Conservation (phyloP, 2,113 vertebrate genomes). For the Dasyornis broadbenti region DNA sequence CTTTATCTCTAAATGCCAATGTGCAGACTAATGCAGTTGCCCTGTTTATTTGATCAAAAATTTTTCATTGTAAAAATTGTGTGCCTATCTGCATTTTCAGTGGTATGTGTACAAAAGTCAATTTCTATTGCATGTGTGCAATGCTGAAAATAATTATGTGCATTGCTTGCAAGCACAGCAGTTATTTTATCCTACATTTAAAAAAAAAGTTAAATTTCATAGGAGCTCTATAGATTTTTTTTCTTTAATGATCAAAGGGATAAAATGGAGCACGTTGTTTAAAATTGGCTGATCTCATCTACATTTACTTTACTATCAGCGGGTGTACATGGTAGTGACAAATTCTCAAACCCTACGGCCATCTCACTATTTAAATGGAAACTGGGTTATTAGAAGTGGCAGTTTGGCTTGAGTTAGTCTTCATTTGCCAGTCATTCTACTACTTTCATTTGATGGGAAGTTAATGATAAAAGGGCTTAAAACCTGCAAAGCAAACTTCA, state of each 20-base stretch:
- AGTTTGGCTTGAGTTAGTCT: constrained; percentile 28
- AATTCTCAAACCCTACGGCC: constrained; percentile 1
- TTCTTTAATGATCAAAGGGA: neutral
- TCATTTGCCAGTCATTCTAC: neutral
- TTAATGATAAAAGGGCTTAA: constrained; percentile 1
- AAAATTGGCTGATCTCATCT: neutral
- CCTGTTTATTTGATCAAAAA: neutral
- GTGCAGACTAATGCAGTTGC: neutral
- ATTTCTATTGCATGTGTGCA: neutral
- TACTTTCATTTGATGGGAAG: neutral
- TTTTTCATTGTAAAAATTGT: neutral
- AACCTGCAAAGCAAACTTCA: neutral
- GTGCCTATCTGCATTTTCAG: neutral
- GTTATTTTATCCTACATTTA: neutral
- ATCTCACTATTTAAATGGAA: neutral
- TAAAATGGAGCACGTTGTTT: neutral
- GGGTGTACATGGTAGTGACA: constrained; percentile 6
- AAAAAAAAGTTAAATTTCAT: neutral
- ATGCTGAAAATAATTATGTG: neutral
- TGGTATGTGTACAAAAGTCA: neutral
- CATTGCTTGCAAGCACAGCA: neutral
- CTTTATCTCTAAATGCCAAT: neutral
- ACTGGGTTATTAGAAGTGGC: constrained; percentile 51
- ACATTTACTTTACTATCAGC: neutral
- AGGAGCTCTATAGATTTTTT: neutral